A percentile compares a stretch with the other conserved stretches of the same genome.
Evolutionary conservation across 2,888 invertebrate genomes (phyloP).

Genomic region (Busseola fusca): DNA sequence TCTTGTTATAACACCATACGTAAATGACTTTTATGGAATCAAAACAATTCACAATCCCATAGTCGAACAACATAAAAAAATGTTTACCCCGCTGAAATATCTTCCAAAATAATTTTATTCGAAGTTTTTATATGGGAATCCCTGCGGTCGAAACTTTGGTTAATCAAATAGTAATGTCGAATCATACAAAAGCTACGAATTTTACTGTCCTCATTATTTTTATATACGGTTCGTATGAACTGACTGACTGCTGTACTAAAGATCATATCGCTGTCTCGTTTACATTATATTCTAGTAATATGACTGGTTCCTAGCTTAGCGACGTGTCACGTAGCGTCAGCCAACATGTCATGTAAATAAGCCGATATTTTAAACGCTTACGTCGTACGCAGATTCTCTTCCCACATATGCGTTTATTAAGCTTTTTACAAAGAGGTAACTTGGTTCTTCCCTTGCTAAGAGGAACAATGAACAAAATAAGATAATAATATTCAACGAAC

Average conservation of each 20-base stretch:
- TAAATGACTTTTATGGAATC: slow-evolving; percentile 30
- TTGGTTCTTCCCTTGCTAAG: too few species aligned
- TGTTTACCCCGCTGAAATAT: slow-evolving; percentile 24
- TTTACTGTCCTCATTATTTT: slow-evolving; percentile 26
- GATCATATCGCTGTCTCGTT: slow-evolving; percentile 2
- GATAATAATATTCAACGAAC: background rate
- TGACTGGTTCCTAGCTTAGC: background rate
- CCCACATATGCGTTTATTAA: background rate
- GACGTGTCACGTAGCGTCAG: background rate
- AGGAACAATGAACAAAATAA: background rate
- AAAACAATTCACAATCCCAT: slow-evolving; percentile 24
- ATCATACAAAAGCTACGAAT: slow-evolving; percentile 18
- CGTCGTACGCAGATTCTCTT: background rate
- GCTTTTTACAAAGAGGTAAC: background rate
- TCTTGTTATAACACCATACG: background rate
- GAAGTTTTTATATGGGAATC: slow-evolving; percentile 22
- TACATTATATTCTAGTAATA: slow-evolving; percentile 16
- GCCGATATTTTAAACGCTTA: slow-evolving; percentile 8
- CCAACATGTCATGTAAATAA: slow-evolving; percentile 17
- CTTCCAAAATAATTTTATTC: slow-evolving; percentile 14
- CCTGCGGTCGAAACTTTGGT: slow-evolving; percentile 24
- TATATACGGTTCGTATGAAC: slow-evolving; percentile 11
- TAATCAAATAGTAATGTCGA: slow-evolving; percentile 32
- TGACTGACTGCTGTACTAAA: slow-evolving; percentile 22
- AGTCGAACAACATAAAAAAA: slow-evolving; percentile 22